These are phyloP conservation scores for Papilio dardanus DNA, from an alignment of 1,140 invertebrate species.

Conservation along the genomic window DNA sequence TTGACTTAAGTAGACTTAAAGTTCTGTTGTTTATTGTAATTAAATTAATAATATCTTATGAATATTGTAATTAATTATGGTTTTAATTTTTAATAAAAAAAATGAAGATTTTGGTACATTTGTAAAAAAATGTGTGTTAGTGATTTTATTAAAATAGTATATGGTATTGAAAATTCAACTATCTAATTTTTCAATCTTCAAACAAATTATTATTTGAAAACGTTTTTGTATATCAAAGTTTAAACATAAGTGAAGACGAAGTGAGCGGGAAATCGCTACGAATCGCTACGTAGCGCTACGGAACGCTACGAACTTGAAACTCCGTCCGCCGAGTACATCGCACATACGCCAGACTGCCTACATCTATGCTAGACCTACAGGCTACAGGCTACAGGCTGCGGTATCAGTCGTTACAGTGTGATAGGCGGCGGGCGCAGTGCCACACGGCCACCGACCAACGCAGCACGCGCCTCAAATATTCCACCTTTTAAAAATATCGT, in stretches of 20 bases:
- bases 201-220: not conserved
- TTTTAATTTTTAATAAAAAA: no score
- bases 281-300: conserved; percentile 8
- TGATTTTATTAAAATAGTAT: no score
- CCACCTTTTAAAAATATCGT: conserved; percentile 46
- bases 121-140: no score
- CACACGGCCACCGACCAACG: conserved; percentile 58
- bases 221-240: not conserved
- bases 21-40: no score
- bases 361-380: conserved; percentile 66
- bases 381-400: conserved; percentile 32
- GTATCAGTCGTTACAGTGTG: conserved; percentile 65
- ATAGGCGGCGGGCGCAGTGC: conserved; percentile 68
- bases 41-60: no score
- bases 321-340: conserved; percentile 29
- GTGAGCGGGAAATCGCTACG: conserved; percentile 6
- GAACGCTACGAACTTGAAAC: conserved; percentile 28
- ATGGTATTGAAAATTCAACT: no score
- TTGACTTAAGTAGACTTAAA: no score
- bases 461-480: conserved; percentile 61
- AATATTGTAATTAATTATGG: no score
- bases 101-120: no score
- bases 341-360: conserved; percentile 51
- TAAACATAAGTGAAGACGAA: conserved; percentile 4
- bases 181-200: no score